A percentile compares a stretch with the other conserved stretches of the same genome.
Evolutionary conservation across 92 coral and sea anemone genomes (phyloP).

Genomic region (Epizoanthus stellaris): DNA sequence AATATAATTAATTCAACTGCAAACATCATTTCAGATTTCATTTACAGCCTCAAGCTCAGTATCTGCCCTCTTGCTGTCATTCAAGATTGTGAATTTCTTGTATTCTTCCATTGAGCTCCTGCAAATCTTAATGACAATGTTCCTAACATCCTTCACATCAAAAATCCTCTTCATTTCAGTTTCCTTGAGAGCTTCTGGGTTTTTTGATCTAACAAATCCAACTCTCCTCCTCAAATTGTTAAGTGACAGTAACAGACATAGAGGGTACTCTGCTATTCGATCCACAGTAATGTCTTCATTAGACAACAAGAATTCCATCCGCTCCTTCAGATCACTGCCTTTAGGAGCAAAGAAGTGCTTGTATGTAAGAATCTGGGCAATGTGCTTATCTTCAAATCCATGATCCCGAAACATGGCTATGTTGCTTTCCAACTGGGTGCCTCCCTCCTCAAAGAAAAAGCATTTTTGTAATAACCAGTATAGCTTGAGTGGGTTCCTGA

Average conservation of each 20-base stretch:
- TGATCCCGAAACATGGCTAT: conserved; percentile 67
- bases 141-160: conserved; percentile 60
- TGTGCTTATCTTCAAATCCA: conserved; percentile 81
- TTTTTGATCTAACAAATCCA: conserved; percentile 67
- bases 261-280: conserved; percentile 65
- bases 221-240: conserved; percentile 72
- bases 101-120: conserved; percentile 70
- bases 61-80: neutral
- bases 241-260: conserved; percentile 75
- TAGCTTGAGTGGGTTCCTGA: conserved; percentile 83
- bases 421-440: conserved; percentile 69
- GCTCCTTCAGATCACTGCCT: conserved; percentile 73
- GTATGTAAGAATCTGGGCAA: conserved; percentile 73
- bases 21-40: too few relatives aligned
- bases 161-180: conserved; percentile 69
- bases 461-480: conserved; percentile 81
- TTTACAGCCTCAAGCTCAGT: neutral
- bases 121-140: conserved; percentile 72
- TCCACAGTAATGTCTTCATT: conserved; percentile 71
- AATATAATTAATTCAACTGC: too few relatives aligned
- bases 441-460: conserved; percentile 81
- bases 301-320: conserved; percentile 72
- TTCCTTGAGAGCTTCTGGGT: conserved; percentile 66
- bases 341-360: conserved; percentile 82
- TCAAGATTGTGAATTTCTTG: conserved; percentile 33